Evolutionary conservation across 2,888 invertebrate species (phyloP), one percentile per base, ranked within the genome.

Genomic region (Oscheius sp.): DNA sequence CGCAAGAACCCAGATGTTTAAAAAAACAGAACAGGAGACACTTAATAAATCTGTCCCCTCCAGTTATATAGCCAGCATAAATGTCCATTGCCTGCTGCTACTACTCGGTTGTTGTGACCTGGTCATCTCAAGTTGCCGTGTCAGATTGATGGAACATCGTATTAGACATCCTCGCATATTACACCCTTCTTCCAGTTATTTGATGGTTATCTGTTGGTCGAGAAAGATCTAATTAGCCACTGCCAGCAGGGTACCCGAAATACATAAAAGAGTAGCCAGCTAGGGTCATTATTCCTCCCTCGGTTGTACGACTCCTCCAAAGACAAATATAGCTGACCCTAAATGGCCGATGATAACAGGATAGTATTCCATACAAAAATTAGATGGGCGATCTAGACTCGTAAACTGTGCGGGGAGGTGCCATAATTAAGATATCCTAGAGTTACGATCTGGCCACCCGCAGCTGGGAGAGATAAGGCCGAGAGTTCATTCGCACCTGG

Each of bases 241-340:
- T 20, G 59, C 59, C 59, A 59, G 59, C 59, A 59, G 59, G 59
- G 59, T 24, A 41, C 20, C 59, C 59, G 59, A 59, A 59, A 59
- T 59, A 59, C 59, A 59, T 59, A 59, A 59, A 62, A 49, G 49
- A 49, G 49, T 47, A 62, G 62, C 47, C n/a, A n/a, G n/a, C n/a
- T n/a, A n/a, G n/a, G n/a, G n/a, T n/a, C n/a, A n/a, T n/a, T n/a
- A n/a, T n/a, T n/a, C n/a, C n/a, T n/a, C n/a, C n/a, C n/a, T n/a
- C n/a, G n/a, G n/a, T n/a, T n/a, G n/a, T n/a, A n/a, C n/a, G n/a
- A n/a, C n/a, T n/a, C n/a, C n/a, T n/a, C n/a, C n/a, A n/a, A n/a
- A n/a, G n/a, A n/a, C n/a, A n/a, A n/a, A n/a, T n/a, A n/a, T n/a
- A n/a, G n/a, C n/a, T n/a, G n/a, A n/a, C n/a, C n/a, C n/a, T n/a